Percentiles rank a stretch among this genome's conserved stretches.
These are phyloP conservation scores for Aix galericulata DNA, from an alignment of 2,113 vertebrate species.

Conservation along the genomic window DNA sequence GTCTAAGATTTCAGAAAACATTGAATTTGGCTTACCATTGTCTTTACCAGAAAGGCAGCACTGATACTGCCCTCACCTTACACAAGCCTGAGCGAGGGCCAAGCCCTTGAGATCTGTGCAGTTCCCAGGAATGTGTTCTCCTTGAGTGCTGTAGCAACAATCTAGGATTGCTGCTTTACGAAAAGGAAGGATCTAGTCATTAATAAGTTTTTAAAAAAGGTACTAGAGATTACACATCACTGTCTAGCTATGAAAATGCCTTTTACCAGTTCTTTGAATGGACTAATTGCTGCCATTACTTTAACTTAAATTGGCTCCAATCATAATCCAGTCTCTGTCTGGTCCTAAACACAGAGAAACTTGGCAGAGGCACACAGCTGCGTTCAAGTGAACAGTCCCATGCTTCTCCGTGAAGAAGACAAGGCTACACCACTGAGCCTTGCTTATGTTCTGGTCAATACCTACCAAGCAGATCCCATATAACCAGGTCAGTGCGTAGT, in stretches of 20 bases:
- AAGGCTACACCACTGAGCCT: background rate
- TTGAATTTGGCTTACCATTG: background rate
- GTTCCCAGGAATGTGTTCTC: background rate
- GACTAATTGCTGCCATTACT: background rate
- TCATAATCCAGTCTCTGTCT: background rate
- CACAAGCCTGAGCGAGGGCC: background rate
- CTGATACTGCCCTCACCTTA: background rate
- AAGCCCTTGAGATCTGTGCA: background rate
- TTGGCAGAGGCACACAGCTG: background rate
- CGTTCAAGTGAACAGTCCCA: rapidly evolving
- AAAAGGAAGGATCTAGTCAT: background rate
- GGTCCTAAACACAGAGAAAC: background rate
- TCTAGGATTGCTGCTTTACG: background rate
- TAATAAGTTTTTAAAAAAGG: background rate
- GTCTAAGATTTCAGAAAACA: background rate
- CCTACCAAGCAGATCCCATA: background rate
- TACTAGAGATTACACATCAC: background rate
- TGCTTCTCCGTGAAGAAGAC: background rate
- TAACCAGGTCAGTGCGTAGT: background rate
- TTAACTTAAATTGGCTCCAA: background rate
- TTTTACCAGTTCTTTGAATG: background rate
- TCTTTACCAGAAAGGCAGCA: background rate
- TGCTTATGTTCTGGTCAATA: background rate
- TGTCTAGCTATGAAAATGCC: background rate
- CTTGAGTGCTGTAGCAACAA: background rate